Percentiles rank a stretch among this genome's conserved stretches.
Conservation (phyloP, 2,113 vertebrate species). For the Microcebus lehilahytsara region DNA sequence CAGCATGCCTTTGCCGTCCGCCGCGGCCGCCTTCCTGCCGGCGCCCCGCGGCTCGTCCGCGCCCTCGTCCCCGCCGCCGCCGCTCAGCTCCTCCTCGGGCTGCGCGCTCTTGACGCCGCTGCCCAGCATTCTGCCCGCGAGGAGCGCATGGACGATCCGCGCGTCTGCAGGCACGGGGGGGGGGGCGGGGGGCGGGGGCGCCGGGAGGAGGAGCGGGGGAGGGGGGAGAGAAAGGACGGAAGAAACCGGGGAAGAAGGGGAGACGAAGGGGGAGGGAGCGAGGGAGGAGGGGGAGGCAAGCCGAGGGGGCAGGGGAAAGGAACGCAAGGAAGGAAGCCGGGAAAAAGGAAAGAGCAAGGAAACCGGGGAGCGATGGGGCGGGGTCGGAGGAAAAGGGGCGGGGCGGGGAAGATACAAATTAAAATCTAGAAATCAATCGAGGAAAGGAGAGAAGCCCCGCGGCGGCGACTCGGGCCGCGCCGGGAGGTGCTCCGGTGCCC, state of each 20-base stretch:
- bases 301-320: not conserved
- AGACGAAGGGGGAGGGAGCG: not conserved
- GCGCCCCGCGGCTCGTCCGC: slow-evolving; percentile 83
- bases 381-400: slow-evolving; percentile 56
- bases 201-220: slow-evolving; percentile 1
- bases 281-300: not conserved
- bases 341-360: slow-evolving; percentile 28
- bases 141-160: slow-evolving; percentile 89
- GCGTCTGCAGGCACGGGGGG: slow-evolving; percentile 75
- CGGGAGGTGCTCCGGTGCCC: not conserved
- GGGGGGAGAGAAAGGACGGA: slow-evolving; percentile 45
- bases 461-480: not conserved
- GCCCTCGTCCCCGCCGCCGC: slow-evolving; percentile 85
- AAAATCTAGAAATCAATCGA: slow-evolving; percentile 54
- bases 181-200: slow-evolving; percentile 10
- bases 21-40: slow-evolving; percentile 79
- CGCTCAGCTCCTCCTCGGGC: slow-evolving; percentile 82
- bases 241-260: slow-evolving; percentile 46
- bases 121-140: slow-evolving; percentile 91
- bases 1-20: slow-evolving; percentile 85
- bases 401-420: slow-evolving; percentile 56
- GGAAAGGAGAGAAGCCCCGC: not conserved
- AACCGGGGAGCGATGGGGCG: slow-evolving; percentile 33
- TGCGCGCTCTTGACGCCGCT: slow-evolving; percentile 89
- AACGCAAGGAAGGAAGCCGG: not conserved